Conservation (phyloP, 2,888 invertebrate species). For the Nomada fabriciana region DNA sequence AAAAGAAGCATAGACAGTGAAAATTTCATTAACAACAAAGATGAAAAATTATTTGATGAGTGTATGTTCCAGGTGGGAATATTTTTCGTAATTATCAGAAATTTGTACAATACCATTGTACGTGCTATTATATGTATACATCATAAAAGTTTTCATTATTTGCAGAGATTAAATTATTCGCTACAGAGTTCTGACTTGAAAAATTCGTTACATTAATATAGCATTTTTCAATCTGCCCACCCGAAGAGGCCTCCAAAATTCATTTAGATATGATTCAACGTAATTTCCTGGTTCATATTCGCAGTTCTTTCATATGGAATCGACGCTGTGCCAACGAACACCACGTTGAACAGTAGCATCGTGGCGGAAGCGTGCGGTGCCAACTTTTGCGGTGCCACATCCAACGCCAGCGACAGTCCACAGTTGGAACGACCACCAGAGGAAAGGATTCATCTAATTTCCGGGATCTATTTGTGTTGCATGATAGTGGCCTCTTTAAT, state of each 20-base stretch:
- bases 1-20: too few relatives aligned
- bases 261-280: not conserved
- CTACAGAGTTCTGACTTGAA: too few relatives aligned
- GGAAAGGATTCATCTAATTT: constrained; percentile 91
- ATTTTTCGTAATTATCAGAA: too few relatives aligned
- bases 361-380: constrained; percentile 89
- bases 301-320: constrained; percentile 81
- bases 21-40: too few relatives aligned
- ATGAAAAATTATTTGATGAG: too few relatives aligned
- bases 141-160: too few relatives aligned
- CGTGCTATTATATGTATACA: too few relatives aligned
- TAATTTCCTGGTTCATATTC: constrained; percentile 2
- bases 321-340: constrained; percentile 73
- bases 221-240: not conserved
- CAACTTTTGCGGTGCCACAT: constrained; percentile 88
- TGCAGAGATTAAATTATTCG: too few relatives aligned
- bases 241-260: not conserved
- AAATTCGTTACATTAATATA: not conserved
- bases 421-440: constrained; percentile 90
- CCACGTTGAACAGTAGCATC: constrained; percentile 82
- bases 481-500: constrained; percentile 91
- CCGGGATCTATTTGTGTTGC: constrained; percentile 92
- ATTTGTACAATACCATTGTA: too few relatives aligned
- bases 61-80: too few relatives aligned
- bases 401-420: constrained; percentile 86